Evolutionary conservation across 2,113 vertebrate genomes (phyloP), one percentile per base, ranked within the genome.

Genomic region (Micronisus gabar): DNA sequence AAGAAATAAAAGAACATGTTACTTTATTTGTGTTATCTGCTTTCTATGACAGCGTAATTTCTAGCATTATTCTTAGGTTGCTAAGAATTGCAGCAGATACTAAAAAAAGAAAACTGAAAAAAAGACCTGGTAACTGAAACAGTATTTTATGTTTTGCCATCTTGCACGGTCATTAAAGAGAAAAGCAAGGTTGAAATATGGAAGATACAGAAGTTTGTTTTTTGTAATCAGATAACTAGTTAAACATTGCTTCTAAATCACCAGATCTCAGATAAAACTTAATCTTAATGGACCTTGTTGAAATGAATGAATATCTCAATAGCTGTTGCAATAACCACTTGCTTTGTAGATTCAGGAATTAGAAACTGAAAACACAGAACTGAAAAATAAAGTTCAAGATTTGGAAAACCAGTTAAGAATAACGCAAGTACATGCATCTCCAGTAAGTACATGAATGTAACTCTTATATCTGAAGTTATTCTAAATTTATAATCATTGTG

Each of bases 301-400:
- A 81, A 90, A 45, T 83, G 56, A 59, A 59, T 73, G 13, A 80
- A 40, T 87, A n/a, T 72, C 62, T 74, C 27, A 89, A 82, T 26
- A 72, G 15, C 59, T 95, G 29, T 86, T 93, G 43, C 70, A 96
- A 87, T 95, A 81, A 96, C 41, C 18, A 9, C 94, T 97, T 98
- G n/a, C 94, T 96, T 97, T 97, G 63, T 97, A 99, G 99, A 99
- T 99, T 98, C 99, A 99, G 98, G 99, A 99, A 93, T 97, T 99
- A 96, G 99, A 99, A 98, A 98, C 98, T 9, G 99, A 99, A 98
- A 99, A 99, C 89, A 98, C 98, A 65, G 99, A 99, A 90, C 97
- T 99, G 78, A 99, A 99, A 98, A 98, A 99, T 67, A 99, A 99
- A 96, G 99, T 99, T n/a, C 99, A 99, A 74, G 98, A 99, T 88